Base-by-base conservation (phyloP, 2,797 vertebrate species). In the Tinamus major region DNA sequence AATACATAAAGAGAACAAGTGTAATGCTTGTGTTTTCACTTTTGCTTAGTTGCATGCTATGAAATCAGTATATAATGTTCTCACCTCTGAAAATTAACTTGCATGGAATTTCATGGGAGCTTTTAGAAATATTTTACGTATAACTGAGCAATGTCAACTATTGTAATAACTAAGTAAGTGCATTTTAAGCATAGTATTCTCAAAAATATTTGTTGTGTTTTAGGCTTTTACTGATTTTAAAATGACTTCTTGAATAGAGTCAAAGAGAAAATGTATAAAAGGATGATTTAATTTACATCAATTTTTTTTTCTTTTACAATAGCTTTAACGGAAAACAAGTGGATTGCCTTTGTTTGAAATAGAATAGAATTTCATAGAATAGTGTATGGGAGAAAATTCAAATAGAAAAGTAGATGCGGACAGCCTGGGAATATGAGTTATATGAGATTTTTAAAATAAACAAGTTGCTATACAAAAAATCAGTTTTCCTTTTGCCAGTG, bases 321-420 rank as follows among this genome's bases (percentile, higher is more conserved):
- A 85, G 64, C 63, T 94, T 94, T 96, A 91, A 93, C 91, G 75
- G 89, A 96, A 97, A 97, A 97, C 79, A 95, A 97, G 75, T 63
- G 75, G 70, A 80, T 61, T 33, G 55, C 62, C 93, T 87, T 79
- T 69, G 46, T 33, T 95, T 93, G 71, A 96, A 91, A 58, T 78
- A 68, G 64, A 95, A 93, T n/a, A 91, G 91, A 96, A 87, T 70
- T 91, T 81, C 90, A 93, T 87, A 88, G 31, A 85, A 63, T 67
- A 49, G 39, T 27, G 5, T 41, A 67, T 48, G 23, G 23, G 62
- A 96, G 59, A 10, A 93, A 88, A 93, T 46, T 92, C 44, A 79
- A 68, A 41, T 53, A 68, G 55, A 82, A 87, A 94, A 94, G 35
- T 39, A 76, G 56, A 41, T 93, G 61, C 61, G 91, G 85, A 89